Conservation (phyloP, 2,888 invertebrate genomes). For the Melanophora roralis region DNA sequence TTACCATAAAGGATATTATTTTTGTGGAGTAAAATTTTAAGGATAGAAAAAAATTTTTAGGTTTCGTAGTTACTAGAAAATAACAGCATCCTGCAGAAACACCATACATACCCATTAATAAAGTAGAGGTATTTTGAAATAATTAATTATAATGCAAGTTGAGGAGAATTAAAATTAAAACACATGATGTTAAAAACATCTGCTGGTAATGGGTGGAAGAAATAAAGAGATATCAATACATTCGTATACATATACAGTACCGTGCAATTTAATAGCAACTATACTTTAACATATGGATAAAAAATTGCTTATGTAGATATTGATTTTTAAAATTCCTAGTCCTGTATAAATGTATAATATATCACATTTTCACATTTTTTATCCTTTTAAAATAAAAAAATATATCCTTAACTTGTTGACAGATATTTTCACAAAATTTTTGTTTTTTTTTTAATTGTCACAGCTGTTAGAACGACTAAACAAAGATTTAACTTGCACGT, state of each 20-base stretch:
- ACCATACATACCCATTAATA: too few species aligned
- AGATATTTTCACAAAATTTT: not conserved
- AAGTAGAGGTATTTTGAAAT: slow-evolving; percentile 11
- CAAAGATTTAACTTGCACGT: not conserved
- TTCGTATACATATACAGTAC: too few species aligned
- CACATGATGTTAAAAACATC: slow-evolving; percentile 26
- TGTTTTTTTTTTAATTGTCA: not conserved
- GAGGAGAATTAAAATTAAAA: not conserved
- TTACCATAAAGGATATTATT: not conserved
- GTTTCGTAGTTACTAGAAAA: not conserved
- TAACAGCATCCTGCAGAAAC: slow-evolving; percentile 31
- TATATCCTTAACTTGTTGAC: not conserved
- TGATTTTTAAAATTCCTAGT: too few species aligned
- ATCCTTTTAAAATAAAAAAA: too few species aligned
- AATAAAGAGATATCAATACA: too few species aligned
- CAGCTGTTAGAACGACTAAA: not conserved
- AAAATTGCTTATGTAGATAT: too few species aligned
- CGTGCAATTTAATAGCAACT: too few species aligned
- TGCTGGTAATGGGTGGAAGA: slow-evolving; percentile 16
- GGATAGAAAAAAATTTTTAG: not conserved
- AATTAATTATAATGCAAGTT: not conserved
- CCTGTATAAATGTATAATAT: too few species aligned
- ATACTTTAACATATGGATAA: too few species aligned
- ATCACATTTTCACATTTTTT: too few species aligned
- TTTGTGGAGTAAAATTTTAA: slow-evolving; percentile 3